Evolutionary conservation across 2,113 vertebrate genomes (phyloP), one percentile per base, ranked within the genome.

Genomic region (Etheostoma cragini): DNA sequence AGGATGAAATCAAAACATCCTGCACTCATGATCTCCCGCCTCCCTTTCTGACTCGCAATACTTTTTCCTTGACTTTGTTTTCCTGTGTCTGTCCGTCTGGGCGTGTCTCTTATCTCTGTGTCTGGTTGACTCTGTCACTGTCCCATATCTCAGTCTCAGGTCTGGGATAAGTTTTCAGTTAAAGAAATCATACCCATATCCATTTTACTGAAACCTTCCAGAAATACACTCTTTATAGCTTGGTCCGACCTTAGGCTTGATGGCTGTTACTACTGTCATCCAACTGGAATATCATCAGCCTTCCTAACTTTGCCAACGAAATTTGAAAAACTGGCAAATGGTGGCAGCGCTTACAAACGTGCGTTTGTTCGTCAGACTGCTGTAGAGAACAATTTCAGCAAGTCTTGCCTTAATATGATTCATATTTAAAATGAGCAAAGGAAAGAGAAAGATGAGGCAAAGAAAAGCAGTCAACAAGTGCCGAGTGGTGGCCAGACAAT

Each of bases 1-100:
- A 90, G 82, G 83, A 90, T 66, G 69, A 88, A 88, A 87, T 81
- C 68, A 87, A 88, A 89, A 87, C 81, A 87, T 83, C 85, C 85
- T 85, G 85, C 50, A 22, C 72, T 82, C 65, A 71, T 54, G 50
- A 58, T 80, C 72, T 72, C 58, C 52, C 6, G 13, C 66, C 75
- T 50, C 38, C 53, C 50, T 63, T 42, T 76, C 45, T 42, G 56
- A 50, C 46, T 80, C 26, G 2, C 38, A 10, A 21, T 52, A 19
- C 58, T 33, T 72, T 74, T 65, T 30, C 33, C 24, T 57, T 35
- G 17, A 38, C 53, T 67, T 69, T 64, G 24, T 78, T 80, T 76
- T 54, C 72, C 62, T 73, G 45, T 5, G 58, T 65, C 52, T 35
- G 35, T 19, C 33, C 22, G 46, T 69, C 71, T 76, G 19, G 16